Percentiles rank a stretch among this genome's conserved stretches.
phyloP scores from a whole-genome alignment of 1,140 invertebrate species.

The Listronotus bonariensis region DNA sequence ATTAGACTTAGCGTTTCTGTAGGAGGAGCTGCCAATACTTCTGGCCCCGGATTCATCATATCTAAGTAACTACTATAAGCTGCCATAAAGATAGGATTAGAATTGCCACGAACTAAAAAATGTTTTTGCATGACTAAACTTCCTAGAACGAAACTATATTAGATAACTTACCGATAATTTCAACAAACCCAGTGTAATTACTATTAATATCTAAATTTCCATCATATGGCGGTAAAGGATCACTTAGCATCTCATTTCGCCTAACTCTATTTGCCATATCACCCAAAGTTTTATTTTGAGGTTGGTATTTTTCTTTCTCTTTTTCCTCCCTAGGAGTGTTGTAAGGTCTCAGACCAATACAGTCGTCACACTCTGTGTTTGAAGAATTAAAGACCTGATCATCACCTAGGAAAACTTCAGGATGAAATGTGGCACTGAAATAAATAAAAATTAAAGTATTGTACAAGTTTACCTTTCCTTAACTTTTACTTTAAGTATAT shows the following conservation, averaged over 20 bases:
- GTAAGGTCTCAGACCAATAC: slow-evolving; percentile 59
- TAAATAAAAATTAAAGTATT: no score
- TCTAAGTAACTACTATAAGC: slow-evolving; percentile 65
- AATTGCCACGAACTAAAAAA: slow-evolving; percentile 41
- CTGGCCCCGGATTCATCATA: slow-evolving; percentile 60
- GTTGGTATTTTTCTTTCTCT: slow-evolving; percentile 19
- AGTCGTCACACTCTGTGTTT: slow-evolving; percentile 57
- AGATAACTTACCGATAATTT: slow-evolving; percentile 71
- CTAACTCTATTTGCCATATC: slow-evolving; percentile 45
- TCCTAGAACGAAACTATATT: not conserved
- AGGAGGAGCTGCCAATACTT: slow-evolving; percentile 51
- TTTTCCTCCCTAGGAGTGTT: slow-evolving; percentile 50
- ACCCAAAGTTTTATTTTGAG: slow-evolving; percentile 28
- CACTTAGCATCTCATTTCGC: slow-evolving; percentile 43
- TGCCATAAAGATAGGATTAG: slow-evolving; percentile 50
- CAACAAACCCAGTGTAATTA: slow-evolving; percentile 83
- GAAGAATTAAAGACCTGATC: slow-evolving; percentile 59
- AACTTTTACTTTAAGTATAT: no score
- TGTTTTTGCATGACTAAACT: no score
- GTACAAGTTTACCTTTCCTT: no score
- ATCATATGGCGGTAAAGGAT: slow-evolving; percentile 62
- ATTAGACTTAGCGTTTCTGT: slow-evolving; percentile 54
- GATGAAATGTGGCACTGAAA: slow-evolving; percentile 60
- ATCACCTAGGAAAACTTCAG: slow-evolving; percentile 71
- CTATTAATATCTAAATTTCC: slow-evolving; percentile 73